Base-by-base conservation (phyloP, 2,888 invertebrate species). In the Brachyopa scutellaris region DNA sequence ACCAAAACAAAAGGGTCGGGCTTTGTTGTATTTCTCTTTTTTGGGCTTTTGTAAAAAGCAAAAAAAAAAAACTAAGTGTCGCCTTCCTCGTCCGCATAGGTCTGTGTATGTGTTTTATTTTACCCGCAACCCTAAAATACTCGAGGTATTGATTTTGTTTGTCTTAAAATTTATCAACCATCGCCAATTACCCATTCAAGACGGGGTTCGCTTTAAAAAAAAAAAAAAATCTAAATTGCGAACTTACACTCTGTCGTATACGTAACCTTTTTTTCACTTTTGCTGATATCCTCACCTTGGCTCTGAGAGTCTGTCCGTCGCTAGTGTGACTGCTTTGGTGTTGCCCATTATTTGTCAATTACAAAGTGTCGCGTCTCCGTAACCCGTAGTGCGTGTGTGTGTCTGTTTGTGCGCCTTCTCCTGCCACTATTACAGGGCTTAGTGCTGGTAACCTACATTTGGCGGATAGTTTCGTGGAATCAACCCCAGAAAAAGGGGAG, bases 391-490 rank as follows among this genome's bases (percentile, higher is more conserved):
- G 23, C 62, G 17, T 36, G 11, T 13, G 40, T 21, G 15, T 31
- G 1, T 21, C 26, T 42, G n/a, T 40, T 23, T 23, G 26, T 3
- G 26, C 26, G 26, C 6, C 6, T 26, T 3, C 26, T n/a, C n/a
- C n/a, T n/a, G n/a, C n/a, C n/a, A n/a, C n/a, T n/a, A n/a, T n/a
- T n/a, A n/a, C n/a, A n/a, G n/a, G n/a, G n/a, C n/a, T 13, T 8
- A 45, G 33, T 49, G 42, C 61, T 73, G 49, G 62, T 80, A 80
- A 80, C 80, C 80, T 76, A 80, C 62, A 76, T 80, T 80, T 51
- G 57, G 38, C 40, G 49, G 57, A 72, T 61, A 73, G 67, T 73
- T 72, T 26, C 21, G 19, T 23, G 33, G 23, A 62, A 62, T 33
- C 42, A 57, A 74, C 45, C 49, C 47, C 17, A 38, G n/a, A 47